phyloP scores from a whole-genome alignment of 2,797 vertebrate genomes.

The Lacerta viridis region DNA sequence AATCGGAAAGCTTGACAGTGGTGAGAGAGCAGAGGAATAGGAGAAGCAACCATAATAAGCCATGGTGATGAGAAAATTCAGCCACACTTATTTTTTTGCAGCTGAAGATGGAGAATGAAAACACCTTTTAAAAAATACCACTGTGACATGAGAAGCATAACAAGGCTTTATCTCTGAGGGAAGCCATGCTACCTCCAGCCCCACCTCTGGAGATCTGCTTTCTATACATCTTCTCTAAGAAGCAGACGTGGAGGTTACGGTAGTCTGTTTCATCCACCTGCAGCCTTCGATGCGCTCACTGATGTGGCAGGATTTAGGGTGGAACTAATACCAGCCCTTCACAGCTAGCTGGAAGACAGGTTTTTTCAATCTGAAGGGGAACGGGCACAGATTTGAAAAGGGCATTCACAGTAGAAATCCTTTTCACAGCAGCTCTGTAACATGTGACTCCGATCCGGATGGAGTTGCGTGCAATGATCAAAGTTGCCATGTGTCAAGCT shows the following conservation, averaged over 20 bases:
- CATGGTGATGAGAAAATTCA: neutral
- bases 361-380: neutral
- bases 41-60: neutral
- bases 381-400: neutral
- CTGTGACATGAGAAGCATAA: neutral
- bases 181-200: neutral
- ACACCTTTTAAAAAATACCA: neutral
- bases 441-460: too few relatives aligned
- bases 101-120: neutral
- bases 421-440: neutral
- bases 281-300: neutral
- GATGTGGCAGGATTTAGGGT: neutral
- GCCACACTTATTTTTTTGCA: neutral
- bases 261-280: neutral
- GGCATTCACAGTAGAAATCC: neutral
- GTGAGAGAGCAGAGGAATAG: neutral
- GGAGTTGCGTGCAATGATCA: neutral
- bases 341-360: neutral
- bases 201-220: neutral
- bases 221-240: neutral
- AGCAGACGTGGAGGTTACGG: neutral
- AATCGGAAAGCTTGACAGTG: neutral
- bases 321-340: neutral
- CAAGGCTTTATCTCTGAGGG: neutral
- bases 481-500: neutral